Evolutionary conservation across 2,113 vertebrate genomes (phyloP).

Genomic region (Terrapene triunguis): DNA sequence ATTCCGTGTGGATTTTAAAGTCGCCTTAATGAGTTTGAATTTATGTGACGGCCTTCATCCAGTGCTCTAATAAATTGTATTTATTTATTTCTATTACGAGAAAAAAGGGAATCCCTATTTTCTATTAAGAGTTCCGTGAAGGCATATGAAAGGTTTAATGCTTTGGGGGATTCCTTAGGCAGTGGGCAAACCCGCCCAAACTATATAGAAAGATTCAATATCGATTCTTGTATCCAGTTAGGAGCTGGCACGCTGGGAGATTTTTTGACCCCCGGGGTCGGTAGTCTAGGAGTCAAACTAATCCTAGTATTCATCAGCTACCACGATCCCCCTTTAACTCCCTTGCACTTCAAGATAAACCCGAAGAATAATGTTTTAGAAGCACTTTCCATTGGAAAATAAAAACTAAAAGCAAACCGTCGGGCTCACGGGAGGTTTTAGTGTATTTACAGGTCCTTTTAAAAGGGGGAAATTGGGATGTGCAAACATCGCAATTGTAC

Average conservation of each 20-base stretch:
- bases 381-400: not conserved
- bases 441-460: not conserved
- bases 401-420: not conserved
- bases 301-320: not conserved
- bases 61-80: not conserved
- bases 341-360: not conserved
- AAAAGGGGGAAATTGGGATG: not conserved
- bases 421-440: not conserved
- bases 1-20: not conserved
- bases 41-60: not conserved
- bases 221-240: not conserved
- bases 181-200: not conserved
- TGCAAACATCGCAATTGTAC: constrained; percentile 7
- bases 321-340: not conserved
- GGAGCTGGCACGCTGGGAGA: not conserved
- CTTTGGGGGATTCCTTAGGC: too few relatives aligned
- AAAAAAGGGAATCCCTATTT: too few relatives aligned
- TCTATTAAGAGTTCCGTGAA: not conserved
- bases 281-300: not conserved
- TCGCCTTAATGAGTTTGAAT: not conserved
- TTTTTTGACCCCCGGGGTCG: not conserved
- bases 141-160: not conserved
- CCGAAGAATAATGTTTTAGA: not conserved
- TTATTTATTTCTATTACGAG: not conserved
- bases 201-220: not conserved